Percentiles rank a stretch among this genome's conserved stretches.
Evolutionary conservation across 1,140 invertebrate species (phyloP).

Genomic region (Neuroterus valhalla): DNA sequence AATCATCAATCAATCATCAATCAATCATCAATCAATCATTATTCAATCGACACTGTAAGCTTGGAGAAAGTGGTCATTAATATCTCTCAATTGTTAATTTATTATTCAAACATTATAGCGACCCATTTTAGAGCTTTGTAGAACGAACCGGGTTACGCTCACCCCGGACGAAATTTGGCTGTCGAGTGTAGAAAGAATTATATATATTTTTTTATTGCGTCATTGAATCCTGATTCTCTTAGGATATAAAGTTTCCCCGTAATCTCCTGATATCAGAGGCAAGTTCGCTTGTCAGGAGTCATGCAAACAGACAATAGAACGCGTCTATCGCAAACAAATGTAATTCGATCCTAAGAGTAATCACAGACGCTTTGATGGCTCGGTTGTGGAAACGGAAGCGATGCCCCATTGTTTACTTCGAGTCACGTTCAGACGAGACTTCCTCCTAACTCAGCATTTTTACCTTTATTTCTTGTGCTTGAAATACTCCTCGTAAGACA

Average conservation of each 20-base stretch:
- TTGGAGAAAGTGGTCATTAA: too few species aligned
- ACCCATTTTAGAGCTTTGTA: too few species aligned
- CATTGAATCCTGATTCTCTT: background rate
- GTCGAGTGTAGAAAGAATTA: conserved; percentile 10
- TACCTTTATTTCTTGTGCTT: background rate
- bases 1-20: too few species aligned
- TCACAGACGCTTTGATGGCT: conserved; percentile 23
- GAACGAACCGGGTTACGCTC: too few species aligned
- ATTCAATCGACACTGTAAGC: too few species aligned
- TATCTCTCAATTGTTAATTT: too few species aligned
- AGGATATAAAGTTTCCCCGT: background rate
- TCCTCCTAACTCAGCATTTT: conserved; percentile 12
- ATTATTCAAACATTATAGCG: too few species aligned
- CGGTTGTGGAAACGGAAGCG: conserved; percentile 17
- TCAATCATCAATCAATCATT: too few species aligned
- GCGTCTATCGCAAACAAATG: conserved; percentile 21
- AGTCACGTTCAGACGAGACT: conserved; percentile 8
- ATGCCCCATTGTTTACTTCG: conserved; percentile 23
- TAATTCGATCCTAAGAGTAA: conserved; percentile 24
- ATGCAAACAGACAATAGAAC: conserved; percentile 26
- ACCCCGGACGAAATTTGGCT: too few species aligned
- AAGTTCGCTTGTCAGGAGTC: conserved; percentile 10
- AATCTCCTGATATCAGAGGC: background rate
- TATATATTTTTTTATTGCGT: background rate
- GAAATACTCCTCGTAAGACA: background rate